Base-by-base conservation (phyloP, 2,888 invertebrate genomes). In the Ecliptopera silaceata region DNA sequence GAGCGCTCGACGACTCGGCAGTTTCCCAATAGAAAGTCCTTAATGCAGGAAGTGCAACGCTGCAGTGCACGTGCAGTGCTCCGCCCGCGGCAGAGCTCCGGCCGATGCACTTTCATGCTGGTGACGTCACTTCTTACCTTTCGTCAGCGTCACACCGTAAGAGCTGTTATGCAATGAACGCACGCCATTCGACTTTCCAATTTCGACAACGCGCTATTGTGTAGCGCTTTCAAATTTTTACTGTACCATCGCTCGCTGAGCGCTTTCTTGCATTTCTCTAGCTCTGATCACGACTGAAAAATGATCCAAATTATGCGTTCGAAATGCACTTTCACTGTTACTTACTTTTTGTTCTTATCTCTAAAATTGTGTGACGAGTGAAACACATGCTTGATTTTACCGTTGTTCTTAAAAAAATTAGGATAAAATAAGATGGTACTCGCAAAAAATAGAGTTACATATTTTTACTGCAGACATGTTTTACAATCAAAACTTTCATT, bases 191-290 rank as follows among this genome's bases (percentile, higher is more conserved):
- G 82, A 90, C 90, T 90, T 90, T 90, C 90, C 90, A 90, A 91
- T 90, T 91, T 90, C 90, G 89, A 89, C 91, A 90, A 90, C 89
- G 85, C 82, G 85, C 89, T 86, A 90, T 90, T 91, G 90, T 90
- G 84, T 88, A 80, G 89, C 90, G 91, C 90, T 91, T 91, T 90
- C 90, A 90, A 89, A 91, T 89, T 90, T 61, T 85, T 86, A 86
- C 86, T 84, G 77, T 82, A 83, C 86, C 82, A 79, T 84, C 83
- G 84, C 83, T 78, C 72, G 82, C 76, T 79, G 75, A 79, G 84
- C 87, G 85, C 89, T 91, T 88, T 89, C 88, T 83, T 87, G 77
- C 83, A 84, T 84, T 87, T 88, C 87, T 84, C 80, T 77, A 83
- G 78, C 79, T 77, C 83, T 77, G 72, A 77, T 80, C 79, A 75